phyloP scores from a whole-genome alignment of 2,888 invertebrate genomes.

The Cordilura impudica region DNA sequence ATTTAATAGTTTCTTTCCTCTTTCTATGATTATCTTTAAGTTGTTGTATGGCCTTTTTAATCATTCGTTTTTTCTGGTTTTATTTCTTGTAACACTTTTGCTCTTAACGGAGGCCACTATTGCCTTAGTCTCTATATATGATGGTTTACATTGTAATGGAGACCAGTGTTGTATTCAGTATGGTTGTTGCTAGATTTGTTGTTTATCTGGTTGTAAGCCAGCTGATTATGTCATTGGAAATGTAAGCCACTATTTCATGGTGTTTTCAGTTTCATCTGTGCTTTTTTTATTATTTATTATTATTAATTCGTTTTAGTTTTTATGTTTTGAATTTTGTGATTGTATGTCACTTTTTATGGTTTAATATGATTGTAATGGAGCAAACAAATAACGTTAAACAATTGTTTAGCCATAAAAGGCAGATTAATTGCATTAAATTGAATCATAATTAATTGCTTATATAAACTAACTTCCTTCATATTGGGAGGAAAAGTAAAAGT shows the following conservation, averaged over 20 bases:
- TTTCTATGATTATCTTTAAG: background rate
- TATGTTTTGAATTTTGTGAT: conserved; percentile 17
- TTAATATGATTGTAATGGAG: conserved; percentile 25
- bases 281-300: background rate
- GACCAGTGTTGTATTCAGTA: conserved; percentile 6
- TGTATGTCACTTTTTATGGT: conserved; percentile 50
- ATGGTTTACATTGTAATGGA: background rate
- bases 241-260: conserved; percentile 49
- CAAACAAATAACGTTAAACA: conserved; percentile 36
- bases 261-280: background rate
- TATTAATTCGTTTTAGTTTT: conserved; percentile 14
- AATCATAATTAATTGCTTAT: conserved; percentile 41
- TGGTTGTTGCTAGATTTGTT: background rate
- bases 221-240: conserved; percentile 72
- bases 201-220: conserved; percentile 60
- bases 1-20: conserved; percentile 12
- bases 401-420: conserved; percentile 37
- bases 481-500: background rate
- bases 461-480: conserved; percentile 35
- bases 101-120: conserved; percentile 55
- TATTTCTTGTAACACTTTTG: conserved; percentile 54
- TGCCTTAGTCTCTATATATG: background rate
- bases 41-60: conserved; percentile 20
- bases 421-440: conserved; percentile 35
- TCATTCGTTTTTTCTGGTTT: background rate